Conservation (phyloP, 2,888 invertebrate genomes). For the Dioctria rufipes region DNA sequence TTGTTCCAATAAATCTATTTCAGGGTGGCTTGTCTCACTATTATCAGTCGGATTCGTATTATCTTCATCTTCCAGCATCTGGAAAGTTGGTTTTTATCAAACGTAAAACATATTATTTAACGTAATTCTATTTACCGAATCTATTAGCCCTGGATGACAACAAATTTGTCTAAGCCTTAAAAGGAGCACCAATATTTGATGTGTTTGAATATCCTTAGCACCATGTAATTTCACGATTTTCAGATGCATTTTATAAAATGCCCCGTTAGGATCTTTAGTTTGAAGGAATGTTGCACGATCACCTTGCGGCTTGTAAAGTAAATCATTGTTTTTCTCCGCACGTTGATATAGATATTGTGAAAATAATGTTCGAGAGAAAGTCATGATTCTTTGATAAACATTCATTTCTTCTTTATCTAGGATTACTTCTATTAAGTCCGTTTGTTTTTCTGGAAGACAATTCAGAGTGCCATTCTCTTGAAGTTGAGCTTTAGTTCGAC, state of each 20-base stretch:
- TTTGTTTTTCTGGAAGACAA: constrained; percentile 75
- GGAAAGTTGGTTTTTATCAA: constrained; percentile 53
- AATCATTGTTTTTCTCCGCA: constrained; percentile 76
- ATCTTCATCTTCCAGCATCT: constrained; percentile 74
- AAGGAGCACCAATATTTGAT: constrained; percentile 85
- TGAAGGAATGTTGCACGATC: constrained; percentile 67
- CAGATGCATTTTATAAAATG: constrained; percentile 75
- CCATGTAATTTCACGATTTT: constrained; percentile 76
- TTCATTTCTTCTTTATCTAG: constrained; percentile 81
- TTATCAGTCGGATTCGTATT: constrained; percentile 60
- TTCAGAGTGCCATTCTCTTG: constrained; percentile 70
- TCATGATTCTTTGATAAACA: constrained; percentile 83
- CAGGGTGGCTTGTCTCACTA: constrained; percentile 68
- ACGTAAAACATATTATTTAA: too few species aligned
- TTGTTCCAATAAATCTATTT: constrained; percentile 77
- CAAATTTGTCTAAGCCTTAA: constrained; percentile 90
- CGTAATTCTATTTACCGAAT: constrained; percentile 71
- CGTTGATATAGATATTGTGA: constrained; percentile 84
- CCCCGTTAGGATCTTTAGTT: constrained; percentile 70
- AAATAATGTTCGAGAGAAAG: constrained; percentile 83
- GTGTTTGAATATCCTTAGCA: constrained; percentile 61
- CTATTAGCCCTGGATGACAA: constrained; percentile 89
- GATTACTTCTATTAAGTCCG: constrained; percentile 75
- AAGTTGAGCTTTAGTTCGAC: constrained; percentile 89
- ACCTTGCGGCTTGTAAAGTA: constrained; percentile 61